Conservation (phyloP, 2,797 vertebrate species). For the Chloroceryle inda region DNA sequence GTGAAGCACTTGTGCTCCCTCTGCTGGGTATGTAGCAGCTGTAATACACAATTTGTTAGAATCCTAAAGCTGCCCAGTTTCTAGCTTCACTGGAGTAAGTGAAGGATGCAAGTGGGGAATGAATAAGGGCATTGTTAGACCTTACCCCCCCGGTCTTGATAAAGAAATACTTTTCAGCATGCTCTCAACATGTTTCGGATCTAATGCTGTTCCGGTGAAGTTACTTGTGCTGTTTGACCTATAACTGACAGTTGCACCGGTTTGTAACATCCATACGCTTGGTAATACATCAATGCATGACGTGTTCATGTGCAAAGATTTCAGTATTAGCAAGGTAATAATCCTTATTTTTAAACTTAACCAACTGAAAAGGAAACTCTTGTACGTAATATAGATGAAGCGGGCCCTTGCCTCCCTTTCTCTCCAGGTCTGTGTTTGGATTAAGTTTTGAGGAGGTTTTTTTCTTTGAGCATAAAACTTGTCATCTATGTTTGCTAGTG, state of each 20-base stretch:
- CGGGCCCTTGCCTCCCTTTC: background rate
- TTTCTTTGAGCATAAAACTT: background rate
- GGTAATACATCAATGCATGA: background rate
- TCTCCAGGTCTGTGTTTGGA: background rate
- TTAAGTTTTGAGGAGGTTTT: background rate
- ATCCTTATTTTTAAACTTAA: background rate
- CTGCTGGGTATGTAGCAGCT: constrained; percentile 14
- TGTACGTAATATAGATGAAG: background rate
- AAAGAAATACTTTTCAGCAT: background rate
- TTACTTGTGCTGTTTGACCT: background rate
- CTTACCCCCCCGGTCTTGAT: background rate
- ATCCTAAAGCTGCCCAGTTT: background rate
- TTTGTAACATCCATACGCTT: background rate
- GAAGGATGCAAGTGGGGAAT: background rate
- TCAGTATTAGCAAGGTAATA: background rate
- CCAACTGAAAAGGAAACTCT: background rate
- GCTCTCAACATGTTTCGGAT: background rate
- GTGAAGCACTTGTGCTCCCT: constrained; percentile 14
- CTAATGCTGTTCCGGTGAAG: background rate
- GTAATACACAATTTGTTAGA: background rate
- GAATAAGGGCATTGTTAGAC: background rate
- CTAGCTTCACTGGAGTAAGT: background rate
- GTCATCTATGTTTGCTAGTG: accelerated
- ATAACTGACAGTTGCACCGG: background rate
- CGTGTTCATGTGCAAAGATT: background rate